Evolutionary conservation across 2,797 vertebrate species (phyloP).

Genomic region (Clarias platycephalus): DNA sequence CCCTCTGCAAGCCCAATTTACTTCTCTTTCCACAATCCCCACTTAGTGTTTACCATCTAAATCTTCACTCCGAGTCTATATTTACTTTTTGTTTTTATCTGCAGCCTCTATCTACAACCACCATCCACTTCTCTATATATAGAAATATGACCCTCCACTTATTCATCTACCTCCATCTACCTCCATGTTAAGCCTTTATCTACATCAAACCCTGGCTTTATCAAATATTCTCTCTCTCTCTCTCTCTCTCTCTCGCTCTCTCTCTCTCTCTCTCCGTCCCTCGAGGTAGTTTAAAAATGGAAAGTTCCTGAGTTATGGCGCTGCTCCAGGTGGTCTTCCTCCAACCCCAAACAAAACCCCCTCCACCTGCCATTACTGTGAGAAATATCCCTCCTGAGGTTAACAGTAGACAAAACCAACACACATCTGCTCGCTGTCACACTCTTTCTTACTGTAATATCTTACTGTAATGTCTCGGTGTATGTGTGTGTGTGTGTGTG

Average conservation of each 20-base stretch:
- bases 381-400: slow-evolving; percentile 63
- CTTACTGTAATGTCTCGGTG: slow-evolving; percentile 20
- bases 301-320: slow-evolving; percentile 61
- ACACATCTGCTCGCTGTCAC: slow-evolving; percentile 41
- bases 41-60: not conserved
- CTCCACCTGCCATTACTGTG: slow-evolving; percentile 47
- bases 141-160: not conserved
- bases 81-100: not conserved
- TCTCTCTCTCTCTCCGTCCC: not conserved
- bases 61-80: not conserved
- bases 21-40: not conserved
- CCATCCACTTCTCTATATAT: not conserved
- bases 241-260: not conserved
- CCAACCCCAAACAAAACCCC: slow-evolving; percentile 56
- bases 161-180: not conserved
- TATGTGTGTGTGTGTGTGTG: slow-evolving; percentile 19
- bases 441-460: slow-evolving; percentile 31
- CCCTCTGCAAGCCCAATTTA: too few relatives aligned
- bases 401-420: slow-evolving; percentile 59
- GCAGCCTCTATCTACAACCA: not conserved
- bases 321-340: slow-evolving; percentile 68
- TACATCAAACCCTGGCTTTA: not conserved
- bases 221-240: not conserved
- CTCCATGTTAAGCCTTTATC: not conserved
- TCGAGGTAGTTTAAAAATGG: slow-evolving; percentile 28